These are phyloP conservation scores for Aradus depressus DNA, from an alignment of 2,888 invertebrate genomes.

Conservation along the genomic window DNA sequence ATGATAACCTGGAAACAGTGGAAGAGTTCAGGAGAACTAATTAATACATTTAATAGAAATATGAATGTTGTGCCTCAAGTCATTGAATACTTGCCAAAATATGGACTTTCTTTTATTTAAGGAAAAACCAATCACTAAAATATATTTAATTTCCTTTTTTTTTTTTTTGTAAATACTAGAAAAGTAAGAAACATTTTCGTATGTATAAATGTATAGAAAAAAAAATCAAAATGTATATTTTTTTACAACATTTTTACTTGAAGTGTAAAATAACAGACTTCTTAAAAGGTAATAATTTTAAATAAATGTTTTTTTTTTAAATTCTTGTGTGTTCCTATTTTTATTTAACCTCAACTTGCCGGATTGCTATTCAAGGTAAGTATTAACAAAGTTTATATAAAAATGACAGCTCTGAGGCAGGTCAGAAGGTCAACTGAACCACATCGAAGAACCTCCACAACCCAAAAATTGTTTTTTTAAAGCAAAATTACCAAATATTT, in stretches of 20 bases:
- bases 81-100: slow-evolving; percentile 10
- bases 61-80: slow-evolving; percentile 12
- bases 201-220: slow-evolving; percentile 11
- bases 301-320: slow-evolving; percentile 2
- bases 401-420: too few relatives aligned
- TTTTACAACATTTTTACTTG: slow-evolving; percentile 1
- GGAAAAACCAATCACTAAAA: background rate
- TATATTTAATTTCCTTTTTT: slow-evolving; percentile 4
- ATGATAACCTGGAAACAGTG: slow-evolving; percentile 38
- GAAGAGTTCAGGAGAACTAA: slow-evolving; percentile 32
- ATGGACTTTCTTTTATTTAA: background rate
- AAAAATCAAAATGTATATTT: slow-evolving; percentile 9
- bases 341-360: too few relatives aligned
- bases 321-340: background rate
- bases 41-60: slow-evolving; percentile 17
- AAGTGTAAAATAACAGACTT: slow-evolving; percentile 3
- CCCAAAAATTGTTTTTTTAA: too few relatives aligned
- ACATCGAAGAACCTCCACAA: too few relatives aligned
- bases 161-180: slow-evolving; percentile 16
- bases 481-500: too few relatives aligned
- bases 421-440: too few relatives aligned
- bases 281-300: slow-evolving; percentile 6
- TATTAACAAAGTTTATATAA: too few relatives aligned
- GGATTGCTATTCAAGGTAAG: too few relatives aligned
- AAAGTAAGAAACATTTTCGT: slow-evolving; percentile 8